Evolutionary conservation across 2,888 invertebrate genomes (phyloP), one percentile per base, ranked within the genome.

Genomic region (Phaonia tiefii): DNA sequence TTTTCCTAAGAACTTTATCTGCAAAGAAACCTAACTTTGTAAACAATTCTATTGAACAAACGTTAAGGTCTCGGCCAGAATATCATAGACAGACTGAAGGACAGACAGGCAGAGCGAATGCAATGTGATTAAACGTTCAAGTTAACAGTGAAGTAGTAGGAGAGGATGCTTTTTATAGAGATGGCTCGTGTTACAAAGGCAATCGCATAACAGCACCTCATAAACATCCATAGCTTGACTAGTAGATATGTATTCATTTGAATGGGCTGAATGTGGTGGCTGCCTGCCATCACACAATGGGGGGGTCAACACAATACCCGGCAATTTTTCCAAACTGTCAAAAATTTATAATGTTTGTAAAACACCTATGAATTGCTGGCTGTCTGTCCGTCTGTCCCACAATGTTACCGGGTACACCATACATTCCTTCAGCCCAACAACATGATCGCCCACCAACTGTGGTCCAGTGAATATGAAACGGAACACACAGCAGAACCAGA

Each of bases 271-370:
- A 22, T 20, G 8, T 67, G 13, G 26, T 54, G 42, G 42, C 31
- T 72, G 71, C 73, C 81, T 81, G 75, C 81, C 81, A 78, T 82
- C 82, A 87, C 86, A 88, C 88, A 88, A 88, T 87, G 87, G 88
- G 86, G 80, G 88, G 88, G 88, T 79, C 88, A 87, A 87, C 87
- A 89, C 88, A 89, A 89, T 89, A 87, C 86, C 84, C 87, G 86
- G 87, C 85, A 85, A 89, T 89, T 89, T 89, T 89, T 89, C 85
- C 85, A 85, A 88, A 89, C 89, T 89, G 89, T 89, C 89, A 89
- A 89, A 88, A 88, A 86, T 87, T 84, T 86, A 87, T 87, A 86
- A 81, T 81, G 75, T 86, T 83, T 85, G 84, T 56, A 73, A 75
- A 78, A 81, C 83, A 73, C 75, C 76, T 77, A 77, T 81, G 81